Evolutionary conservation across 2,888 invertebrate genomes (phyloP).

Genomic region (Scaptomyza reducta): DNA sequence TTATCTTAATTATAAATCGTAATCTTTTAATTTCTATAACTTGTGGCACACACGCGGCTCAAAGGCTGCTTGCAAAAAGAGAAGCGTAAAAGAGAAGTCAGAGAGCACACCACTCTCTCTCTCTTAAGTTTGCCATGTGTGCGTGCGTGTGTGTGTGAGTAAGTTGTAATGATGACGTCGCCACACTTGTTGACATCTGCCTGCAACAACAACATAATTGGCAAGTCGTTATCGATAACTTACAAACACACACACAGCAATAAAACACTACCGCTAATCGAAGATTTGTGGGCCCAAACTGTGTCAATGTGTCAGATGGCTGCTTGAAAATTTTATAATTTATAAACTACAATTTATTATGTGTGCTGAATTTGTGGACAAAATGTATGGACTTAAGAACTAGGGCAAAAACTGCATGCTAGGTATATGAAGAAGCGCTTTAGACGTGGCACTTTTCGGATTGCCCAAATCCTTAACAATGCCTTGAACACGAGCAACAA

Average conservation of each 20-base stretch:
- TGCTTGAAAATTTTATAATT: slow-evolving; percentile 33
- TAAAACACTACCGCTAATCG: slow-evolving; percentile 1
- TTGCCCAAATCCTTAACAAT: slow-evolving; percentile 82
- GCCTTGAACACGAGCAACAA: slow-evolving; percentile 80
- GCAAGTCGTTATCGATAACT: slow-evolving; percentile 62
- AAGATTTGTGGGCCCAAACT: slow-evolving; percentile 43
- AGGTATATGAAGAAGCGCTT: slow-evolving; percentile 80
- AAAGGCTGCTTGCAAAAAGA: slow-evolving; percentile 31
- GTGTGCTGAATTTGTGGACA: slow-evolving; percentile 35
- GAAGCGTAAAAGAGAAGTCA: slow-evolving; percentile 18
- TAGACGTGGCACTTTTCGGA: slow-evolving; percentile 79
- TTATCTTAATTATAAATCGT: neutral
- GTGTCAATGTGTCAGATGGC: slow-evolving; percentile 67
- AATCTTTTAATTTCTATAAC: slow-evolving; percentile 15
- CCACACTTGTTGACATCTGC: slow-evolving; percentile 60
- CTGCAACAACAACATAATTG: slow-evolving; percentile 42
- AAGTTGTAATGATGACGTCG: slow-evolving; percentile 33
- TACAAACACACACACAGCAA: slow-evolving; percentile 3
- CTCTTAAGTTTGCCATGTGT: slow-evolving; percentile 3
- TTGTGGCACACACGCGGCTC: slow-evolving; percentile 19
- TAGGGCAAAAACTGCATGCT: slow-evolving; percentile 81
- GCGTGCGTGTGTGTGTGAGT: slow-evolving; percentile 2
- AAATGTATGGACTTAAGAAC: slow-evolving; percentile 53
- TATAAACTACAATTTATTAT: slow-evolving; percentile 49
- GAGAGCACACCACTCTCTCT: slow-evolving; percentile 17